A percentile compares a stretch with the other conserved stretches of the same genome.
Conservation (phyloP, 2,888 invertebrate genomes). For the Sphaeridia pumilis region DNA sequence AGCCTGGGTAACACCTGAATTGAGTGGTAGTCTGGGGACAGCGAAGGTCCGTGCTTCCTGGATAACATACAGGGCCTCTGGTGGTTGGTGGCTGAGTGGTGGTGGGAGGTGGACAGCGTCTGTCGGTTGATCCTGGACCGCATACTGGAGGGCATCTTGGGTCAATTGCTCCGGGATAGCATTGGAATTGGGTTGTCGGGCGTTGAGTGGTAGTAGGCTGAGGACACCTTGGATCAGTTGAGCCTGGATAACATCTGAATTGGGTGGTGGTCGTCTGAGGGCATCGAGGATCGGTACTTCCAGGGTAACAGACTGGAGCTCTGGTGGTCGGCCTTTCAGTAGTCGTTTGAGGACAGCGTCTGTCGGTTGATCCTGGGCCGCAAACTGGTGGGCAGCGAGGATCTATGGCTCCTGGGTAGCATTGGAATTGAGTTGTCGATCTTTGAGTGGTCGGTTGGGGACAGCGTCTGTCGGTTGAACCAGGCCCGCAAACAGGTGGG, state of each 20-base stretch:
- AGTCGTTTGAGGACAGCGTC: slow-evolving; percentile 29
- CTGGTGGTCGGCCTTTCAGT: slow-evolving; percentile 10
- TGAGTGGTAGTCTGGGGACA: slow-evolving; percentile 20
- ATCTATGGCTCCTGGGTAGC: slow-evolving; percentile 5
- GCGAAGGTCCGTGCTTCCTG: slow-evolving; percentile 13
- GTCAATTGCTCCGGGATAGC: slow-evolving; percentile 39
- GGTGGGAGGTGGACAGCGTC: slow-evolving; percentile 35
- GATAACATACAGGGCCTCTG: slow-evolving; percentile 35
- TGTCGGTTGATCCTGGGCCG: slow-evolving; percentile 19
- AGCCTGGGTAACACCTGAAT: slow-evolving; percentile 30
- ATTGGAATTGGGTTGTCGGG: slow-evolving; percentile 36
- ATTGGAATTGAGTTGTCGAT: slow-evolving; percentile 34
- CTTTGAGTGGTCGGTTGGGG: slow-evolving; percentile 15
- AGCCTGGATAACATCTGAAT: slow-evolving; percentile 17
- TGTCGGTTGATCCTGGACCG: slow-evolving; percentile 36
- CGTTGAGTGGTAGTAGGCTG: slow-evolving; percentile 11
- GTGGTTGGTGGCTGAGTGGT: slow-evolving; percentile 23
- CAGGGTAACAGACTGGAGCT: slow-evolving; percentile 34
- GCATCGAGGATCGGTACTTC: slow-evolving; percentile 25
- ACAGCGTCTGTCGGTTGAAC: slow-evolving; percentile 23
- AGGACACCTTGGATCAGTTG: slow-evolving; percentile 35
- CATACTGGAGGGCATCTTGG: slow-evolving; percentile 16
- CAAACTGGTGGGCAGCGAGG: slow-evolving; percentile 8
- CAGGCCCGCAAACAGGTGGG: slow-evolving; percentile 19
- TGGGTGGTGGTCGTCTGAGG: slow-evolving; percentile 34